phyloP scores from a whole-genome alignment of 2,797 vertebrate species.

The Odontamblyopus rebecca region DNA sequence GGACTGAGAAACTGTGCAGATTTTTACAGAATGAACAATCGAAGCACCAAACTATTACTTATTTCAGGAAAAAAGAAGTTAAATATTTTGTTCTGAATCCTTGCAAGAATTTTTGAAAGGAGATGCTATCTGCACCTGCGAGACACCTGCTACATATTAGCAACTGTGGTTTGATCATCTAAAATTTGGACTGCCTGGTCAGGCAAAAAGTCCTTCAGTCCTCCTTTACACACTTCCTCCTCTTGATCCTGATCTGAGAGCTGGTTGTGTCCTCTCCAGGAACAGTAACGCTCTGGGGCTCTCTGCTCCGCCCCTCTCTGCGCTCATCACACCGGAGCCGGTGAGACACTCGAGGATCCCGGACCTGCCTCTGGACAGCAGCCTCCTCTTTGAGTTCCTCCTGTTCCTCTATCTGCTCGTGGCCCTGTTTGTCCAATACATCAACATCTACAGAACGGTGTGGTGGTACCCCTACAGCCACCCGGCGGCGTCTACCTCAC shows the following conservation, averaged over 20 bases:
- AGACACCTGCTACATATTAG: no score
- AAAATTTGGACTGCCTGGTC: no score
- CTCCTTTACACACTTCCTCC: background rate
- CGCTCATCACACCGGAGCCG: constrained; percentile 93
- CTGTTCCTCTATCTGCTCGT: constrained; percentile 97
- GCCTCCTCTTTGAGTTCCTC: constrained; percentile 93
- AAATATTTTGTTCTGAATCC: no score
- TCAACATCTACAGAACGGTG: constrained; percentile 99
- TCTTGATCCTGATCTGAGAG: background rate
- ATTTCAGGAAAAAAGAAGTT: no score
- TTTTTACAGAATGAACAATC: no score
- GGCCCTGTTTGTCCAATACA: constrained; percentile 97
- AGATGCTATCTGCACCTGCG: no score
- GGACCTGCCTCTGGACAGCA: constrained; percentile 91
- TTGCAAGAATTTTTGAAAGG: no score
- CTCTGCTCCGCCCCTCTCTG: constrained; percentile 90
- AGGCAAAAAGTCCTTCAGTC: no score
- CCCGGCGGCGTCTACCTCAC: constrained; percentile 92
- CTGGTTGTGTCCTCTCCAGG: constrained; percentile 66
- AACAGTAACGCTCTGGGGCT: constrained; percentile 89
- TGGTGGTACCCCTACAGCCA: constrained; percentile 99
- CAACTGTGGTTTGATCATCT: no score
- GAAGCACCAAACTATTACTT: no score
- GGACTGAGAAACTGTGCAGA: no score
- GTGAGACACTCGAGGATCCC: constrained; percentile 96